Conservation (phyloP, 2,888 invertebrate species). For the Metalampra italica region DNA sequence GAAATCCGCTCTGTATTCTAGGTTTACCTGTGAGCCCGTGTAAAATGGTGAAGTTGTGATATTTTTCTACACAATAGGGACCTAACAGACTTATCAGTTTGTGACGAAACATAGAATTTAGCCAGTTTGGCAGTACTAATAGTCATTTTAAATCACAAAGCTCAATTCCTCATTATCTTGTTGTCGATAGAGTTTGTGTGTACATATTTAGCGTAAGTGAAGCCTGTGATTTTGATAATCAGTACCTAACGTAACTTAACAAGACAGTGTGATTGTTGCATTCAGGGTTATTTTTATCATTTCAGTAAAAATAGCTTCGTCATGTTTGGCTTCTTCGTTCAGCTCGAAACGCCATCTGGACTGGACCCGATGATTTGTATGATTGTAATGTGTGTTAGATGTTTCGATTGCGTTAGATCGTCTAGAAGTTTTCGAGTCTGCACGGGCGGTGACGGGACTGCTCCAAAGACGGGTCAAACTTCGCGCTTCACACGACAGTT, state of each 20-base stretch:
- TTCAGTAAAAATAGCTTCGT: slow-evolving; percentile 19
- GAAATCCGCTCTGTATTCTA: slow-evolving; percentile 71
- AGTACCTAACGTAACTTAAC: slow-evolving; percentile 49
- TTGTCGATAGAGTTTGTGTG: slow-evolving; percentile 70
- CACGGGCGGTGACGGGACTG: slow-evolving; percentile 23
- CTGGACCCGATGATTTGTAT: slow-evolving; percentile 22
- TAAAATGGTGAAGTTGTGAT: slow-evolving; percentile 73
- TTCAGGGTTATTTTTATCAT: slow-evolving; percentile 42
- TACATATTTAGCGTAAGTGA: slow-evolving; percentile 75
- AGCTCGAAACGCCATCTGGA: slow-evolving; percentile 31
- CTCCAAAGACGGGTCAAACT: slow-evolving; percentile 22
- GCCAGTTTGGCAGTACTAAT: slow-evolving; percentile 32
- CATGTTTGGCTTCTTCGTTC: slow-evolving; percentile 32
- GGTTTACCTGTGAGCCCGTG: slow-evolving; percentile 65
- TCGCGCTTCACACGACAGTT: slow-evolving; percentile 20
- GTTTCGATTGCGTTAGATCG: slow-evolving; percentile 14
- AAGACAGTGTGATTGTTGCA: slow-evolving; percentile 48
- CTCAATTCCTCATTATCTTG: slow-evolving; percentile 66
- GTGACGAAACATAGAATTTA: slow-evolving; percentile 15
- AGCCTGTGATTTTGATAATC: slow-evolving; percentile 67
- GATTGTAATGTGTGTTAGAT: background rate
- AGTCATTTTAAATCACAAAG: slow-evolving; percentile 54
- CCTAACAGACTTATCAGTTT: slow-evolving; percentile 27
- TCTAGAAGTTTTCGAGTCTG: slow-evolving; percentile 27
- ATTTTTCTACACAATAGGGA: slow-evolving; percentile 59